These are phyloP conservation scores for Andrena camellia DNA, from an alignment of 2,888 invertebrate species.

Conservation along the genomic window DNA sequence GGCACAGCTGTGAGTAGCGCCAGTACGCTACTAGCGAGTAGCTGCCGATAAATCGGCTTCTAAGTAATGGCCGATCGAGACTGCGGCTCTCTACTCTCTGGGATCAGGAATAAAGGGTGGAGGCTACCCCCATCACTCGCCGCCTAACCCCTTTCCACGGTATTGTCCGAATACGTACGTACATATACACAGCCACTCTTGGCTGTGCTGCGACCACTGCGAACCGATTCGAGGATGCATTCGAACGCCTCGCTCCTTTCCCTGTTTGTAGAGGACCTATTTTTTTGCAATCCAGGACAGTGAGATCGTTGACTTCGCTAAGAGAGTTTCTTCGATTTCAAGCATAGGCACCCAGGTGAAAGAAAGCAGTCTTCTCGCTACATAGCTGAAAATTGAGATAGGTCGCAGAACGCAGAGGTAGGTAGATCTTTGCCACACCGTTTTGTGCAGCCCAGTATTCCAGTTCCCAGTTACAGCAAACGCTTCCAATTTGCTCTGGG, in stretches of 20 bases:
- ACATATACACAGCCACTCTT: neutral
- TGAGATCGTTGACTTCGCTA: conserved; percentile 7
- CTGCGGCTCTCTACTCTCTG: conserved; percentile 46
- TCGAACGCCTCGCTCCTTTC: neutral
- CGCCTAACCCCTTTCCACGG: conserved; percentile 14
- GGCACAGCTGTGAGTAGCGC: conserved; percentile 56
- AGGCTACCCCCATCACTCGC: conserved; percentile 10
- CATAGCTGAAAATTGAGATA: neutral
- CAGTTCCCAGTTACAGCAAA: conserved; percentile 38
- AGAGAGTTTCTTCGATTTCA: conserved; percentile 26
- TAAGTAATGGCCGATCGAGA: conserved; percentile 71
- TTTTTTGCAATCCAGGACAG: conserved; percentile 16
- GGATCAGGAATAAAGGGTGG: conserved; percentile 62
- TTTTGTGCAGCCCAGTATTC: conserved; percentile 37
- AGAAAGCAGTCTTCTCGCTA: conserved; percentile 17
- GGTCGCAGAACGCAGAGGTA: neutral
- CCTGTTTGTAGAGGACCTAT: neutral
- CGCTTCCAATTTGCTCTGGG: conserved; percentile 52
- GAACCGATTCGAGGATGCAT: conserved; percentile 23
- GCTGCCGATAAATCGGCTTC: conserved; percentile 69
- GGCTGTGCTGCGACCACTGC: conserved; percentile 18
- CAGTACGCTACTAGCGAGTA: conserved; percentile 31
- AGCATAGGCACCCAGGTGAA: neutral
- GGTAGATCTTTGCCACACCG: conserved; percentile 29
- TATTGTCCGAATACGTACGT: conserved; percentile 7